These are phyloP conservation scores for Agriopis aurantiaria DNA, from an alignment of 2,888 invertebrate species.

Conservation along the genomic window DNA sequence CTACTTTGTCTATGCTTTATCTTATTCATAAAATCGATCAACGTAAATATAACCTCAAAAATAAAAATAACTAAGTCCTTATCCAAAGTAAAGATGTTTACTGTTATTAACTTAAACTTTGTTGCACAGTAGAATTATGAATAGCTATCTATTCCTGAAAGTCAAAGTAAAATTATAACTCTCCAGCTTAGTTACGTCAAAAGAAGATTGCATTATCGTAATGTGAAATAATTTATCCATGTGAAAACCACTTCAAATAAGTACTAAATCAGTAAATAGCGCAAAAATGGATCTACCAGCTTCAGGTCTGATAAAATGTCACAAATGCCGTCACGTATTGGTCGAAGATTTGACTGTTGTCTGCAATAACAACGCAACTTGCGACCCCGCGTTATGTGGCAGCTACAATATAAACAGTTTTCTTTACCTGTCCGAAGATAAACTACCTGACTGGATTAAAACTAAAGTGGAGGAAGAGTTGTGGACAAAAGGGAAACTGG, in stretches of 20 bases:
- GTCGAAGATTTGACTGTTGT: conserved; percentile 55
- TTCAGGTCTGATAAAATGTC: conserved; percentile 68
- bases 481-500: conserved; percentile 90
- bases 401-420: conserved; percentile 69
- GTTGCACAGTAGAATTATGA: neutral
- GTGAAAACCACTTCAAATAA: neutral
- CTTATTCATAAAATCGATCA: conserved; percentile 12
- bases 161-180: neutral
- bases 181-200: neutral
- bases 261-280: neutral
- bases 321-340: conserved; percentile 77
- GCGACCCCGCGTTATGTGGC: conserved; percentile 58
- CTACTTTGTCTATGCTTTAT: conserved; percentile 36
- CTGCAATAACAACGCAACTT: conserved; percentile 49
- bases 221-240: neutral
- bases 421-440: conserved; percentile 85
- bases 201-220: neutral
- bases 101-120: neutral
- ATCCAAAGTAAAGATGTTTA: neutral
- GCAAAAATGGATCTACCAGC: conserved; percentile 44
- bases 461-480: conserved; percentile 81
- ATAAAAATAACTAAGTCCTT: neutral
- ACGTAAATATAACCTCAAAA: conserved; percentile 32
- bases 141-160: neutral
- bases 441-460: conserved; percentile 86